Evolutionary conservation across 2,113 vertebrate species (phyloP), one percentile per base, ranked within the genome.

Genomic region (Illadopsis cleaveri): DNA sequence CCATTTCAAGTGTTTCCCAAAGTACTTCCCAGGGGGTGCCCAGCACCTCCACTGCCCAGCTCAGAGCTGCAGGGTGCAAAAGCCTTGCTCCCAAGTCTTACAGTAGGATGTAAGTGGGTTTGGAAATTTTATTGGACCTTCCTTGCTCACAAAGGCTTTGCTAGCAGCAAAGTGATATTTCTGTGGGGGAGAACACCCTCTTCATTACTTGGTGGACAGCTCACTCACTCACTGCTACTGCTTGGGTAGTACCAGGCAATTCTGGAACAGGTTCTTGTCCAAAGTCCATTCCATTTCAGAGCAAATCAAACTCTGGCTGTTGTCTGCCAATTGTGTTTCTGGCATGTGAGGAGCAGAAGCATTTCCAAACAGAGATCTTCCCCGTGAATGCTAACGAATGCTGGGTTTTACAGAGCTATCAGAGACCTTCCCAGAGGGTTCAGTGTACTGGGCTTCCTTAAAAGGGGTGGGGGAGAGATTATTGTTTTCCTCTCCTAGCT

Each of bases 271-370:
- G 35, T n/a, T 66, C 22, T 22, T 8, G 4, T 47, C 68, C 83
- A 73, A 83, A 84, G 51, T 38, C 68, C 72, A 64, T 94, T 84
- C 90, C 47, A 84, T 89, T 91, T 91, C 53, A 44, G 51, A 89
- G 81, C 51, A 86, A 89, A 95, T 84, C 56, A 91, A 78, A 81
- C 73, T 70, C 64, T 56, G 19, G 35, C 71, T 89, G 60, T 51
- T 89, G 82, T 62, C 68, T 91, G 68, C 72, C 77, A 64, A 30
- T 71, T 84, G 61, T 68, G 42, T 76, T 90, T 83, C 83, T 96
- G 83, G 72, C 69, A 3, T n/a, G 27, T 40, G 77, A 89, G 51
- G 48, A 75, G 68, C 51, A 27, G 72, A 94, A 54, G 37, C 62
- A 18, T n/a, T 81, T 94, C 77, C 84, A 93, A 93, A 64, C 65